Conservation (phyloP, 2,888 invertebrate genomes). For the Trilocha varians region DNA sequence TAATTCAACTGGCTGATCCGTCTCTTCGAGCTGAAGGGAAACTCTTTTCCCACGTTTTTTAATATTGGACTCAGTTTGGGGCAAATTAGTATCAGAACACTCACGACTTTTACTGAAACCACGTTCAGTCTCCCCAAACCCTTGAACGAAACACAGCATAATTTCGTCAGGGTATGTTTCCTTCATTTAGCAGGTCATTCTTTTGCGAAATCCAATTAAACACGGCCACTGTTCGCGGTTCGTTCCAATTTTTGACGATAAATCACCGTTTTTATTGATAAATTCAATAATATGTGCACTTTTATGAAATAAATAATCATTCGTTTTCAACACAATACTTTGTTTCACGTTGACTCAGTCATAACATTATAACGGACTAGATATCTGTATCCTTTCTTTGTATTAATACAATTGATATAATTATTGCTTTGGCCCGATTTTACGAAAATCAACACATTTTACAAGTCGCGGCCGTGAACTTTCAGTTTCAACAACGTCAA, state of each 20-base stretch:
- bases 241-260: constrained; percentile 10
- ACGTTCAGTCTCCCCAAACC: constrained; percentile 67
- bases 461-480: too few species aligned
- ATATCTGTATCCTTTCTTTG: too few species aligned
- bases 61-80: constrained; percentile 37
- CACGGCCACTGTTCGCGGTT: constrained; percentile 23
- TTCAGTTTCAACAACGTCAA: constrained; percentile 4
- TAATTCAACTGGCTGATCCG: constrained; percentile 11
- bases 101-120: constrained; percentile 45
- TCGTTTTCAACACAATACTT: background rate
- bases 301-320: background rate
- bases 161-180: constrained; percentile 67
- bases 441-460: too few species aligned
- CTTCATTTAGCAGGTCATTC: constrained; percentile 67
- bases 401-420: too few species aligned
- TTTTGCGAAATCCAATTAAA: constrained; percentile 18
- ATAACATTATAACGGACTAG: background rate
- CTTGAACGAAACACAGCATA: constrained; percentile 82
- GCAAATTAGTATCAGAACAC: constrained; percentile 34
- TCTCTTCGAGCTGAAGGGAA: constrained; percentile 26
- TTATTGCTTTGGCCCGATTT: too few species aligned
- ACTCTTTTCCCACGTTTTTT: constrained; percentile 35
- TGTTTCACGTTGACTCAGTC: background rate
- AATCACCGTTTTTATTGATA: background rate
- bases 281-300: background rate